These are phyloP conservation scores for Pollimyrus isidori DNA, from an alignment of 2,113 vertebrate genomes.

Conservation along the genomic window DNA sequence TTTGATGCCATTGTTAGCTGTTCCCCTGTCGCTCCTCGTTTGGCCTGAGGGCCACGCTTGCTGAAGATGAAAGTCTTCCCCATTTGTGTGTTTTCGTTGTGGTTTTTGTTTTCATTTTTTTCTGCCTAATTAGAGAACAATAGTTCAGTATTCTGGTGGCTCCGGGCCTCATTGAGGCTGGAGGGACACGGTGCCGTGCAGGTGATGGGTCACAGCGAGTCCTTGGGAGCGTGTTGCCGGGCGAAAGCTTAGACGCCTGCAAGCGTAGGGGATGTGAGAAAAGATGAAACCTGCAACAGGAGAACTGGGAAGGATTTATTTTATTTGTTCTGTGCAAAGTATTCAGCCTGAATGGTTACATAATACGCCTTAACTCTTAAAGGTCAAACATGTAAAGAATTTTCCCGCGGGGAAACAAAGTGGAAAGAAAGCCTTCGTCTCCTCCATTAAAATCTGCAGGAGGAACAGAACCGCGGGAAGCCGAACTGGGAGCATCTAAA, in stretches of 20 bases:
- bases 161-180: background rate
- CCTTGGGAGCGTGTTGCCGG: background rate
- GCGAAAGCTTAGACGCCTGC: background rate
- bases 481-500: slow-evolving; percentile 97
- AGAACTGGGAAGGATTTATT: background rate
- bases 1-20: background rate
- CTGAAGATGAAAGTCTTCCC: background rate
- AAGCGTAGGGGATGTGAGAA: background rate
- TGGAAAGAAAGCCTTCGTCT: background rate
- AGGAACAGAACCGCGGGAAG: slow-evolving; percentile 93
- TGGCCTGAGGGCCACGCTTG: background rate
- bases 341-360: background rate
- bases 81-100: background rate
- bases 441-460: slow-evolving; percentile 50
- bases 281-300: background rate
- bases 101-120: background rate
- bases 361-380: background rate
- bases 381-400: background rate
- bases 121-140: background rate
- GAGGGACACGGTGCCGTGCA: background rate
- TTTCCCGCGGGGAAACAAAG: background rate
- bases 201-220: background rate
- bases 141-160: background rate
- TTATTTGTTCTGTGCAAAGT: background rate
- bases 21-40: background rate